Conservation (phyloP, 1,140 invertebrate species). For the Tribolium castaneum region DNA sequence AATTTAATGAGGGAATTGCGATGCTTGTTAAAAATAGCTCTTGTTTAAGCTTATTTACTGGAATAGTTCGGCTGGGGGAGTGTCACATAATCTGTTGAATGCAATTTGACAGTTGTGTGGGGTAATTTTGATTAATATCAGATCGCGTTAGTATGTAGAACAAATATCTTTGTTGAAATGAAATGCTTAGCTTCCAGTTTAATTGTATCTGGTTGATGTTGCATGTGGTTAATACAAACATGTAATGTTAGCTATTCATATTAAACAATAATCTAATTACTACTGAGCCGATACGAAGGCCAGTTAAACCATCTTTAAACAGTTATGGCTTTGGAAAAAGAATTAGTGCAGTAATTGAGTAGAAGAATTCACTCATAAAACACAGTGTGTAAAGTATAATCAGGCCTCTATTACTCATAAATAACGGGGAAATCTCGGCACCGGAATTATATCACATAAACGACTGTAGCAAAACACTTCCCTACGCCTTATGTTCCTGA, state of each 20-base stretch:
- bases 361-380: conserved; percentile 38
- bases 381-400: conserved; percentile 48
- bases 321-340: not conserved
- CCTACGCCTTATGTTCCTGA: conserved; percentile 49
- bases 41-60: not conserved
- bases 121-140: conserved; percentile 24
- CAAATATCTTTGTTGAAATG: conserved; percentile 14
- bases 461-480: conserved; percentile 48
- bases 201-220: conserved; percentile 36
- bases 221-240: conserved; percentile 40
- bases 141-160: conserved; percentile 19
- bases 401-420: conserved; percentile 49
- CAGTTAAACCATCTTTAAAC: not conserved
- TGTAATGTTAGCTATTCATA: conserved; percentile 35
- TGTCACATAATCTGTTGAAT: conserved; percentile 13
- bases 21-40: not conserved
- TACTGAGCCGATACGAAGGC: not conserved
- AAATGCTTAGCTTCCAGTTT: conserved; percentile 34
- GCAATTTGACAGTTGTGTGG: conserved; percentile 2
- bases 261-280: conserved; percentile 38
- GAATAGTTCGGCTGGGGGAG: not conserved
- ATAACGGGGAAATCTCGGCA: conserved; percentile 49
- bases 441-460: conserved; percentile 51
- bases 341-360: conserved; percentile 23
- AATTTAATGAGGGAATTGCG: not conserved